Base-by-base conservation (phyloP, 2,113 vertebrate genomes). In the Notothenia rossii region DNA sequence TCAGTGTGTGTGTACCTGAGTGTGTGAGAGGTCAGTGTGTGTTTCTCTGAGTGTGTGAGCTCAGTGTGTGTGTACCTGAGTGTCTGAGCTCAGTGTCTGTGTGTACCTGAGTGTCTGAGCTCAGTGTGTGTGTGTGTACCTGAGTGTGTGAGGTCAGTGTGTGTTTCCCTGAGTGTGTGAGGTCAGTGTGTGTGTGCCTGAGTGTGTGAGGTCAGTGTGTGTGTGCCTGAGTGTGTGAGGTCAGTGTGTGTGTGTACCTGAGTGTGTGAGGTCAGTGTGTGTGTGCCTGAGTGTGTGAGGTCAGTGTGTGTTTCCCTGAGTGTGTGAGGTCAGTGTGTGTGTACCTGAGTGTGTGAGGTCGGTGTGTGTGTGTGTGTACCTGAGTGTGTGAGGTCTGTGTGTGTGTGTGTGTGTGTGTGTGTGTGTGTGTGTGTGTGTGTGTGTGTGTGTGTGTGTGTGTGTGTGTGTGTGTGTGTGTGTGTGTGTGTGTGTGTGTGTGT, bases 381-480 rank as follows among this genome's bases (percentile, higher is more conserved):
- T n/a, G n/a, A n/a, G n/a, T n/a, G n/a, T n/a, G n/a, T n/a, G n/a
- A n/a, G n/a, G n/a, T n/a, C n/a, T 2, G 25, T 36, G 36, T 36
- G 36, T 36, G 6, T 36, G 36, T 36, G 36, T 36, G 20, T 51
- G 13, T 9, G 45, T 18, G 1, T 5, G 58, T 92, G 54, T 89
- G 88, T 83, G 69, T 51, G 59, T 67, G 71, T 66, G 62, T 36
- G 36, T 36, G 20, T 51, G 13, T 9, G 45, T 18, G 1, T 5
- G 58, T 92, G 54, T 89, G 88, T 83, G 69, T 51, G 59, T 67
- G 71, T 66, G 62, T 40, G 36, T 36, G 20, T 51, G 13, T 9
- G 45, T 18, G 1, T 5, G 58, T 92, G 54, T 89, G 88, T 83
- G 69, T 51, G 59, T 67, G 71, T 66, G 62, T 40, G 36, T 36